These are phyloP conservation scores for Rhyacophila brunnea DNA, from an alignment of 1,140 invertebrate genomes.

Conservation along the genomic window DNA sequence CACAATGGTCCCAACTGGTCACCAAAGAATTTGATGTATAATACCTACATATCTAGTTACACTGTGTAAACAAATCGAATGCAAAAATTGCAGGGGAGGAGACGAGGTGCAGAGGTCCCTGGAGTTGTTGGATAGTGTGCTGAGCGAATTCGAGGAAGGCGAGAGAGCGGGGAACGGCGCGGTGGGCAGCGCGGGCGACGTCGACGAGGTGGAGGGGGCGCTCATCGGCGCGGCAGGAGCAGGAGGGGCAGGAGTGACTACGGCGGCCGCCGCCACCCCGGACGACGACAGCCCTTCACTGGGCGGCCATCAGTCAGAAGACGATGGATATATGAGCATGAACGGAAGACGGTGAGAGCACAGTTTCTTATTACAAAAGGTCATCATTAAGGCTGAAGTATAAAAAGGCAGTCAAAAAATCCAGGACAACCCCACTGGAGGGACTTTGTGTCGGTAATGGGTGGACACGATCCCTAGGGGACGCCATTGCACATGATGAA, in stretches of 20 bases:
- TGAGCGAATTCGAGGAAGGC: slow-evolving; percentile 82
- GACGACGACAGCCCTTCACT: slow-evolving; percentile 72
- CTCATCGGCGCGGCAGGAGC: slow-evolving; percentile 36
- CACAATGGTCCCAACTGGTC: no score
- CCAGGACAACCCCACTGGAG: no score
- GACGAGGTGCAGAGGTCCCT: slow-evolving; percentile 81
- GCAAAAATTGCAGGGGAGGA: slow-evolving; percentile 66
- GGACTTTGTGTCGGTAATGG: no score
- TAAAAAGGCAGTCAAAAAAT: no score
- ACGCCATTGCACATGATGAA: no score
- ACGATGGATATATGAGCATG: slow-evolving; percentile 88
- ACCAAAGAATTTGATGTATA: no score
- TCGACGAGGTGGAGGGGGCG: slow-evolving; percentile 27
- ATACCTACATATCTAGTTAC: no score
- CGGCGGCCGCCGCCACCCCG: slow-evolving; percentile 50
- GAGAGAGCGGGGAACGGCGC: slow-evolving; percentile 50
- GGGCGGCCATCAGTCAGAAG: slow-evolving; percentile 77
- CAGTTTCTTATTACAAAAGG: no score
- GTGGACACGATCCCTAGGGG: no score
- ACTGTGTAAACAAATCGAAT: no score
- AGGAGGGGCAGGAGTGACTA: slow-evolving; percentile 49
- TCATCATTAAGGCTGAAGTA: no score
- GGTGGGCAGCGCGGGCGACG: slow-evolving; percentile 39
- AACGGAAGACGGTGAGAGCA: slow-evolving; percentile 75
- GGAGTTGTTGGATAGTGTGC: slow-evolving; percentile 80